Evolutionary conservation across 2,888 invertebrate genomes (phyloP), one percentile per base, ranked within the genome.

Genomic region (Allolobophora icterica): DNA sequence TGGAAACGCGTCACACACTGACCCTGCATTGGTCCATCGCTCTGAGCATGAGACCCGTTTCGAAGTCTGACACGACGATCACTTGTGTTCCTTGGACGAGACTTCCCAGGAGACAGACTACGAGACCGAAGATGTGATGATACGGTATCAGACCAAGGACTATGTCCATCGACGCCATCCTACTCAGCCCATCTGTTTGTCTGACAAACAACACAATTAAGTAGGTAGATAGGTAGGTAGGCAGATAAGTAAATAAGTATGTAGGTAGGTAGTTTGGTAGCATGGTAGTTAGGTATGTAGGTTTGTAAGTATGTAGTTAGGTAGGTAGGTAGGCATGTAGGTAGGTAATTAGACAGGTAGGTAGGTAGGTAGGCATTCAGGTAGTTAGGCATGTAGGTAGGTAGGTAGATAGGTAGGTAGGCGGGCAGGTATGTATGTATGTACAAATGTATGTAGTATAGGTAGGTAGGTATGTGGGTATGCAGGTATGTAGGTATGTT

Each of bases 1-100:
- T 52, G 52, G 19, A 52, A 52, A 24, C 21, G 19, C 24, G 17
- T 52, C 1, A 24, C 1, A 24, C 24, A 15, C 71, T n/a, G 17
- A 71, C 71, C 71, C 71, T 71, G 71, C 71, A 8, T n/a, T 71
- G 71, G n/a, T 71, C 71, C 71, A 71, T 71, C n/a, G 71, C 71
- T n/a, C n/a, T 71, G n/a, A 71, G 71, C 71, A 71, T 71, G 71
- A 71, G 71, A n/a, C 71, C 71, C 0, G 71, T 71, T 13, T 71
- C n/a, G 71, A 71, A 71, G 71, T n/a, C n/a, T n/a, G 30, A n/a
- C 5, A 71, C 71, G 71, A 71, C 71, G 71, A 71, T 71, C 6
- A 71, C 30, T n/a, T 71, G 71, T 6, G 71, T 71, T 71, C 71
- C 71, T n/a, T 71, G 71, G 71, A 71, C 71, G 71, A 71, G 71